Percentiles rank a stretch among this genome's conserved stretches.
These are phyloP conservation scores for Coregonus suidteri DNA, from an alignment of 2,797 vertebrate genomes.

Conservation along the genomic window DNA sequence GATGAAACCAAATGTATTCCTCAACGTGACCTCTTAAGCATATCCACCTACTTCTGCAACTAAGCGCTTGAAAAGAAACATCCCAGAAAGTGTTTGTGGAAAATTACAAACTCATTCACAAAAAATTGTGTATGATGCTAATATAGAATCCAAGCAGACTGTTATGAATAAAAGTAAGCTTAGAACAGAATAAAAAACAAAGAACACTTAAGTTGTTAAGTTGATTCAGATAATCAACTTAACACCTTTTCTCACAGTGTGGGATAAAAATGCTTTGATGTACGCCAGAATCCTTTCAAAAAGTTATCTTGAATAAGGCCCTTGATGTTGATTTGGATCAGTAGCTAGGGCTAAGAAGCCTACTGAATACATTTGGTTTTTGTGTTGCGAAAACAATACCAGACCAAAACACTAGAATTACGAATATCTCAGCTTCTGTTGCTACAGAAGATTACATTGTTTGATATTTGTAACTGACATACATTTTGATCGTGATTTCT, in stretches of 20 bases:
- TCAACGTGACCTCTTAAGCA: slow-evolving; percentile 31
- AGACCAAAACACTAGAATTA: slow-evolving; percentile 47
- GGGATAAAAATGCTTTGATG: slow-evolving; percentile 43
- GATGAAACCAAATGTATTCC: slow-evolving; percentile 59
- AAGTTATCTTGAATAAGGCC: slow-evolving; percentile 53
- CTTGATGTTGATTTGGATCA: slow-evolving; percentile 61
- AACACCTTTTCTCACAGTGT: slow-evolving; percentile 27
- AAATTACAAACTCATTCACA: slow-evolving; percentile 13
- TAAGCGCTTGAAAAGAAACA: slow-evolving; percentile 26
- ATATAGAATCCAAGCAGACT: neutral
- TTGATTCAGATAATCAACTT: slow-evolving; percentile 53
- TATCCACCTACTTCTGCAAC: slow-evolving; percentile 26
- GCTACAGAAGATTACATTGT: slow-evolving; percentile 19
- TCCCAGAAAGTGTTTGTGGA: slow-evolving; percentile 15
- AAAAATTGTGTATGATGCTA: slow-evolving; percentile 2
- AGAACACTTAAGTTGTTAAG: neutral
- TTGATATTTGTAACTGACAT: slow-evolving; percentile 26
- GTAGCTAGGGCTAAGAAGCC: slow-evolving; percentile 39
- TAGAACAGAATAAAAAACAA: neutral
- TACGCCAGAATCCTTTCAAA: slow-evolving; percentile 37
- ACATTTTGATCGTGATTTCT: slow-evolving; percentile 13
- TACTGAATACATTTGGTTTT: slow-evolving; percentile 52
- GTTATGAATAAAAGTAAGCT: neutral
- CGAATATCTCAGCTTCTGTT: slow-evolving; percentile 32
- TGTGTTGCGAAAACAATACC: slow-evolving; percentile 49